Percentiles rank a stretch among this genome's conserved stretches.
Evolutionary conservation across 2,888 invertebrate species (phyloP).

Genomic region (Pyrochroa serraticornis): DNA sequence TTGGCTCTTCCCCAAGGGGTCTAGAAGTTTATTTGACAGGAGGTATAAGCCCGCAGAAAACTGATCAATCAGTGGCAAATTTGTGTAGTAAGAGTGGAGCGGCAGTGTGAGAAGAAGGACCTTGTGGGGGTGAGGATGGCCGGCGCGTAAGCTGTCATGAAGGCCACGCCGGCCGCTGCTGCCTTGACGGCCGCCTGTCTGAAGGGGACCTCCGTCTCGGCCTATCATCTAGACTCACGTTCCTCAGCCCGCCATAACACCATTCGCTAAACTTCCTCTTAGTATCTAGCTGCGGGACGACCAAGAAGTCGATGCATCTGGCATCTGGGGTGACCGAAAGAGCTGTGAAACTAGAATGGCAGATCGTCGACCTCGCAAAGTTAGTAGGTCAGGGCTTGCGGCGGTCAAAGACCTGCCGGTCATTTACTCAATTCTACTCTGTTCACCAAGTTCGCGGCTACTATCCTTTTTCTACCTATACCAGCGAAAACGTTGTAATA

Average conservation of each 20-base stretch:
- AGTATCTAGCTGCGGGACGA: slow-evolving; percentile 34
- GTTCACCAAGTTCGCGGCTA: slow-evolving; percentile 36
- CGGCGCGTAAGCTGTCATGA: slow-evolving; percentile 2
- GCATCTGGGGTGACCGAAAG: slow-evolving; percentile 43
- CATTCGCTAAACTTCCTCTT: slow-evolving; percentile 27
- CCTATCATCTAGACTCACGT: neutral
- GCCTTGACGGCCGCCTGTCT: slow-evolving; percentile 1
- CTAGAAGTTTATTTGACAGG: too few species aligned
- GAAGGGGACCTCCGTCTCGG: too few species aligned
- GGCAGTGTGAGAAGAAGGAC: too few species aligned
- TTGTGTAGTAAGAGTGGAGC: too few species aligned
- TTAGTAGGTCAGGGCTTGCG: slow-evolving; percentile 59
- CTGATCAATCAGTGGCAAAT: too few species aligned
- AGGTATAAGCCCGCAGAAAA: too few species aligned
- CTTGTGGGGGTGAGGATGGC: neutral
- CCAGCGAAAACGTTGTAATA: neutral
- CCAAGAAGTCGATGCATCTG: slow-evolving; percentile 34
- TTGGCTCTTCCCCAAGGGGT: too few species aligned
- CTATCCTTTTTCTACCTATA: slow-evolving; percentile 17
- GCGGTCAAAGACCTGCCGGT: slow-evolving; percentile 57
- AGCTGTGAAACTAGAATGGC: slow-evolving; percentile 57
- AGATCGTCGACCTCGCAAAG: slow-evolving; percentile 59
- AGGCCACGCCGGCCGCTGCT: slow-evolving; percentile 1
- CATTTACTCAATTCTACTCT: slow-evolving; percentile 53
- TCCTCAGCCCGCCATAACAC: slow-evolving; percentile 2